Base-by-base conservation (phyloP, 2,888 invertebrate species). In the Achlya flavicornis region DNA sequence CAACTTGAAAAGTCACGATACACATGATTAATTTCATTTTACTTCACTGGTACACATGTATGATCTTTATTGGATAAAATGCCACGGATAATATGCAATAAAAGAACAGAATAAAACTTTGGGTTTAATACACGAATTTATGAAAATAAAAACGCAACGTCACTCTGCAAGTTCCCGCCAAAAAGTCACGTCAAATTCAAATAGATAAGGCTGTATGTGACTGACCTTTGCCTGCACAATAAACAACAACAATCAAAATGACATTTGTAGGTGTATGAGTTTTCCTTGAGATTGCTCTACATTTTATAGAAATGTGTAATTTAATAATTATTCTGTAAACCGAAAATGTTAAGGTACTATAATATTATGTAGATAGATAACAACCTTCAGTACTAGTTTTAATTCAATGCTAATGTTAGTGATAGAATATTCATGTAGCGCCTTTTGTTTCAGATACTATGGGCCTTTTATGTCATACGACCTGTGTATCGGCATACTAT, bases 401-500 rank as follows among this genome's bases (percentile, higher is more conserved):
- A 68, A 75, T 76, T 70, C 64, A 71, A 75, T 75, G 69, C 64
- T 69, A 67, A 74, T 70, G 67, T 70, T 66, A 73, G 43, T 75
- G 73, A 75, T 82, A 78, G 76, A 86, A 82, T 87, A 86, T 85
- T 87, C 82, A 86, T 87, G 78, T 70, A 77, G 72, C 76, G 78
- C 81, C 88, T 89, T 87, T 92, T 91, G 91, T 93, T 93, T 87
- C 89, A 93, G 93, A 85, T 88, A 88, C 81, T 89, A 90, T 89
- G 88, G 85, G 79, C 84, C 85, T 83, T 90, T 79, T 86, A 87
- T 87, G 88, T 91, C 88, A 84, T 83, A 86, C 48, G 16, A 53
- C 81, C 81, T 83, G 84, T 84, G 78, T 82, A 84, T 86, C 88
- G 87, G 89, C 87, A 83, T 80, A 84, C 80, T 86, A 88, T 90